Percentiles rank a stretch among this genome's conserved stretches.
Conservation (phyloP, 2,113 vertebrate genomes). For the Trichechus manatus region DNA sequence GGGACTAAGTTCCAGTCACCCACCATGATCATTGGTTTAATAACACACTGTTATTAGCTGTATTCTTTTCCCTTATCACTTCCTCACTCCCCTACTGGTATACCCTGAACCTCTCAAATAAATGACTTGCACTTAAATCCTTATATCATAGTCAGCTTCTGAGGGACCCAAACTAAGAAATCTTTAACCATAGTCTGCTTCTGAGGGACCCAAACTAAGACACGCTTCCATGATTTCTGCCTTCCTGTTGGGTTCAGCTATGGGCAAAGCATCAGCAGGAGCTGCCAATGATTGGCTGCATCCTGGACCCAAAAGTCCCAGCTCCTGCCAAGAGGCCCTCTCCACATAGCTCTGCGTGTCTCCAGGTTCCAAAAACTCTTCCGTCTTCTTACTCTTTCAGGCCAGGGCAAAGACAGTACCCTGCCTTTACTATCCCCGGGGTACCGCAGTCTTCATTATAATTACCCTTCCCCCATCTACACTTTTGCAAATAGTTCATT, state of each 20-base stretch:
- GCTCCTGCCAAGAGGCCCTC: neutral
- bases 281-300: neutral
- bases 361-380: neutral
- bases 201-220: neutral
- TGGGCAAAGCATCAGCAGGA: neutral
- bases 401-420: neutral
- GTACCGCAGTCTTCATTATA: neutral
- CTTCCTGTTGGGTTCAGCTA: neutral
- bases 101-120: neutral
- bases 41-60: neutral
- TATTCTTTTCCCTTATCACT: neutral
- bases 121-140: neutral
- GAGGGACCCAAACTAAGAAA: neutral
- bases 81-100: neutral
- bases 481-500: neutral
- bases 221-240: neutral
- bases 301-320: neutral
- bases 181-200: neutral
- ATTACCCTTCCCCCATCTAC: neutral
- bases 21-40: neutral
- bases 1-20: neutral
- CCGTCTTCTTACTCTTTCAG: neutral
- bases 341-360: neutral
- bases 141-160: neutral
- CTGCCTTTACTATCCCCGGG: neutral